A percentile compares a stretch with the other conserved stretches of the same genome.
These are phyloP conservation scores for Rhabdophis nuchalis DNA, from an alignment of 2,797 vertebrate species.

Conservation along the genomic window DNA sequence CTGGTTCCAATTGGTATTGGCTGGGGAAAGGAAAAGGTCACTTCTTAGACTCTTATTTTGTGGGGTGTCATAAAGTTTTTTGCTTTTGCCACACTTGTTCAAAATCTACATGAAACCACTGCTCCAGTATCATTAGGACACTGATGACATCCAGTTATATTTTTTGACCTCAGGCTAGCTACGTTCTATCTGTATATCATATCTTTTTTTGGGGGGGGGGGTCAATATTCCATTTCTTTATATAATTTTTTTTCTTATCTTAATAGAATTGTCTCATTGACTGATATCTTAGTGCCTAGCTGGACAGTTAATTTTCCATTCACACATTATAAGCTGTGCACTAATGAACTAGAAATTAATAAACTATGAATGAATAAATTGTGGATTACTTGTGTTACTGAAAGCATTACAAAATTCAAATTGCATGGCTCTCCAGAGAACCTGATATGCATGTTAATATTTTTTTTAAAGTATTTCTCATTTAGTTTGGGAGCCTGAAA, in stretches of 20 bases:
- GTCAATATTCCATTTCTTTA: constrained; percentile 5
- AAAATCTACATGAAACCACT: not conserved
- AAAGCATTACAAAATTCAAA: constrained; percentile 19
- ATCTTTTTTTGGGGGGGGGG: not conserved
- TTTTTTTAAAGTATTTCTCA: not conserved
- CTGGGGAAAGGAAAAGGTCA: not conserved
- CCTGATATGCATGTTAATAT: not conserved
- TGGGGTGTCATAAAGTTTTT: not conserved
- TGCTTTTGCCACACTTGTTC: not conserved
- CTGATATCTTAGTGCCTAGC: not conserved
- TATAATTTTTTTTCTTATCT: not conserved
- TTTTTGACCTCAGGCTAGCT: not conserved
- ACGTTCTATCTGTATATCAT: not conserved
- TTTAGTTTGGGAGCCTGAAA: constrained; percentile 13
- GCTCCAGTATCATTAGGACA: not conserved
- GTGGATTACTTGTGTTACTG: constrained; percentile 12
- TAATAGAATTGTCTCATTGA: not conserved
- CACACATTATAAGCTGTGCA: constrained; percentile 12
- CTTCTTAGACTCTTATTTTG: not conserved
- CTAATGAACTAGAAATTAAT: constrained; percentile 28
- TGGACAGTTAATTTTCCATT: constrained; percentile 18
- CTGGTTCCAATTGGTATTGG: not conserved
- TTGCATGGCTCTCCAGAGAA: not conserved
- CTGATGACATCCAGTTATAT: not conserved
- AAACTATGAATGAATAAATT: constrained; percentile 19